phyloP scores from a whole-genome alignment of 2,888 invertebrate genomes.

The Apodemia zela region DNA sequence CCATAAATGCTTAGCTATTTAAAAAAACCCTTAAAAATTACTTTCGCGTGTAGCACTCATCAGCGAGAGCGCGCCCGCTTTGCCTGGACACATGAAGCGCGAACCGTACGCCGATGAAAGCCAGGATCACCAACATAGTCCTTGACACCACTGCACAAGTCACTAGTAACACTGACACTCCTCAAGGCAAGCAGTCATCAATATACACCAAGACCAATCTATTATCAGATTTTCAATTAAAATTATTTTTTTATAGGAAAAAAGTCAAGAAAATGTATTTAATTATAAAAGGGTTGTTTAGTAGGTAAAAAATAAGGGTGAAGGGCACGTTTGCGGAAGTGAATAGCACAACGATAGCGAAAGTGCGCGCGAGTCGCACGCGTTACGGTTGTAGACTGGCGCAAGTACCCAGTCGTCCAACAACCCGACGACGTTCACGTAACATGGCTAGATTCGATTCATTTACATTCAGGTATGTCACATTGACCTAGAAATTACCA shows the following conservation, averaged over 20 bases:
- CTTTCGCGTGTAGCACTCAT: slow-evolving; percentile 76
- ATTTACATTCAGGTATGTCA: slow-evolving; percentile 33
- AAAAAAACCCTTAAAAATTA: slow-evolving; percentile 39
- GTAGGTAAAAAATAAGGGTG: slow-evolving; percentile 11
- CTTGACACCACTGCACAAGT: slow-evolving; percentile 40
- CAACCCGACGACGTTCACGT: slow-evolving; percentile 54
- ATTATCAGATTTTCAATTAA: not conserved
- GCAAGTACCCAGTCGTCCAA: slow-evolving; percentile 39
- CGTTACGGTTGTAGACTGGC: slow-evolving; percentile 61
- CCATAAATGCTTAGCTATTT: not conserved
- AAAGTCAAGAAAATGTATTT: too few relatives aligned
- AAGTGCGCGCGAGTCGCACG: slow-evolving; percentile 62
- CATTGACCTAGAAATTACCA: slow-evolving; percentile 27
- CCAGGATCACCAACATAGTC: slow-evolving; percentile 72
- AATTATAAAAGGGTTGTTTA: slow-evolving; percentile 13
- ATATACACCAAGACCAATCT: not conserved
- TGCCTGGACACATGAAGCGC: slow-evolving; percentile 72
- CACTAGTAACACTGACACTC: slow-evolving; percentile 23
- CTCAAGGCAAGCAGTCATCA: not conserved
- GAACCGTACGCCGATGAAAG: slow-evolving; percentile 70
- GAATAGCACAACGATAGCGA: slow-evolving; percentile 54
- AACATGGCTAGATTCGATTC: slow-evolving; percentile 43
- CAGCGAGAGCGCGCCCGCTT: slow-evolving; percentile 64
- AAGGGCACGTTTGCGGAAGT: slow-evolving; percentile 43
- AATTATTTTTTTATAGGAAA: too few relatives aligned